Base-by-base conservation (phyloP, 2,888 invertebrate species). In the Nomada flava region DNA sequence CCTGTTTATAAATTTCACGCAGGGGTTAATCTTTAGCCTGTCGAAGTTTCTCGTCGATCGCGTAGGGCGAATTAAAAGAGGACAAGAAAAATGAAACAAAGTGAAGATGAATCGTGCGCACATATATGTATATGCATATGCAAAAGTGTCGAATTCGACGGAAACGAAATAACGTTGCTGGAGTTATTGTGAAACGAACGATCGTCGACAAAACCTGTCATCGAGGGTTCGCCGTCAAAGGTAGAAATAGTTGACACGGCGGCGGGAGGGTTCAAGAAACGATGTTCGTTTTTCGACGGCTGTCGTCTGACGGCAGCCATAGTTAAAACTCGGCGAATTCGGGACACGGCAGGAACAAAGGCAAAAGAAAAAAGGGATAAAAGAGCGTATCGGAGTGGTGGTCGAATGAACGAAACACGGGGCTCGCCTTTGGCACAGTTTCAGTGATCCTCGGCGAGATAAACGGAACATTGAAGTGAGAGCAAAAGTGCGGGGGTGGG, bases 361-460 rank as follows among this genome's bases (percentile, higher is more conserved):
- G 26, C n/a, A 29, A 47, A 55, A 2, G 44, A 42, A 44, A 52
- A 52, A 47, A 74, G 55, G 23, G 15, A 50, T 36, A 50, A 68
- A 68, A 11, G 42, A 18, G 23, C 9, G 23, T 67, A 62, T 76
- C 65, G 62, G 44, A 23, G 47, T 15, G 63, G 10, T 18, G 29
- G 13, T 47, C 52, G 63, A 26, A 71, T 26, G 64, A 69, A 64
- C 53, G 68, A 55, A 76, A 67, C 72, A 71, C 62, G 62, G 26
- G 13, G 57, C 55, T 62, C 20, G 70, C 55, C 72, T 76, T 76
- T 78, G 85, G 80, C 79, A 79, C 63, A 76, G 70, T 79, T 83
- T 78, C 72, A 65, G 64, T 68, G 86, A 86, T 81, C 74, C 76
- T 76, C 70, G 64, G 44, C 72, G 77, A 73, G 73, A 84, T 79